Evolutionary conservation across 2,113 vertebrate genomes (phyloP).

Genomic region (Machaerirhynchus nigripectus): DNA sequence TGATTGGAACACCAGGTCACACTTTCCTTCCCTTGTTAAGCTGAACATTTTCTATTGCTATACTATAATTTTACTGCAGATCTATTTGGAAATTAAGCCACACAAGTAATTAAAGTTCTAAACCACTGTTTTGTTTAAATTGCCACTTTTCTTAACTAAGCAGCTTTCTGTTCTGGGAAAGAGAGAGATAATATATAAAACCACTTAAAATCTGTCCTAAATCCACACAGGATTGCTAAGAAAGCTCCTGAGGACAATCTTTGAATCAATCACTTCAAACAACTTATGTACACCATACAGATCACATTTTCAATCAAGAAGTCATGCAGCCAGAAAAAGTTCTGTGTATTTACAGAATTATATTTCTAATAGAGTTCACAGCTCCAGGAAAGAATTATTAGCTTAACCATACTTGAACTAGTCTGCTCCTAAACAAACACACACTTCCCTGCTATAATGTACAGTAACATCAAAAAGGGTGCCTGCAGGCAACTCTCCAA

Average conservation of each 20-base stretch:
- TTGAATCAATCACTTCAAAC: neutral
- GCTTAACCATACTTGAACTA: neutral
- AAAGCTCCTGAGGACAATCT: neutral
- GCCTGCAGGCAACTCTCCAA: neutral
- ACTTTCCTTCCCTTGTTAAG: neutral
- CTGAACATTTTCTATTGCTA: neutral
- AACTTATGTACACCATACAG: neutral
- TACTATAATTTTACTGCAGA: neutral
- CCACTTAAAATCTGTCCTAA: neutral
- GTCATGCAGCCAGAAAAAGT: neutral
- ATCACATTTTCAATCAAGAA: neutral
- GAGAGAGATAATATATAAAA: neutral
- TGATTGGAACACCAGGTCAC: neutral
- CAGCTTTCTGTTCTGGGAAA: neutral
- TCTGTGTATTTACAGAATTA: neutral
- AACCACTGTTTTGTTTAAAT: neutral
- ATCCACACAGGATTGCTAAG: neutral
- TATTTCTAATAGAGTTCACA: neutral
- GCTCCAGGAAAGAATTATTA: neutral
- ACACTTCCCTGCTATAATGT: accelerated
- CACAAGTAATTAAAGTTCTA: neutral
- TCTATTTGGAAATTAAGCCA: neutral
- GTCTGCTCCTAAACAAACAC: neutral
- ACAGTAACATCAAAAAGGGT: neutral
- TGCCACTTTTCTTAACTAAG: neutral